These are phyloP conservation scores for Rallus crepitans DNA, from an alignment of 2,797 vertebrate genomes.

Conservation along the genomic window DNA sequence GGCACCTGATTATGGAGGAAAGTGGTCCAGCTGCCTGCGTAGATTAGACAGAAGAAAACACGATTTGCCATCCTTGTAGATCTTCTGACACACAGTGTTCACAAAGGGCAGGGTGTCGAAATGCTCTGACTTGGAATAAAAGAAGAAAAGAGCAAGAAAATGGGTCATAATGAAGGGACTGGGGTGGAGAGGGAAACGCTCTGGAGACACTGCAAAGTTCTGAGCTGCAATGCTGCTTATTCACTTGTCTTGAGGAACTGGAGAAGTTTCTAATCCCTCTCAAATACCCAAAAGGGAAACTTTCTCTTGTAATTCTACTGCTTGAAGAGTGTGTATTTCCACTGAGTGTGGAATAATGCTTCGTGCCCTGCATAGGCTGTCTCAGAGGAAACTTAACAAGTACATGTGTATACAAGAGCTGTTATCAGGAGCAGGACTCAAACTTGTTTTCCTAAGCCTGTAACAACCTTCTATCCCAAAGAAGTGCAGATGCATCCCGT, in stretches of 20 bases:
- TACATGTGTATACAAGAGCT: neutral
- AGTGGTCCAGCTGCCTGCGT: slow-evolving; percentile 42
- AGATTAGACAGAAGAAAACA: slow-evolving; percentile 39
- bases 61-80: slow-evolving; percentile 54
- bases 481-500: fast-evolving
- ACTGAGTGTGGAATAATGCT: neutral
- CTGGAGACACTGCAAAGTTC: neutral
- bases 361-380: neutral
- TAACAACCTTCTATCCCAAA: neutral
- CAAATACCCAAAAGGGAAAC: neutral
- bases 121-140: slow-evolving; percentile 13
- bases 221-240: neutral
- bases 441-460: neutral
- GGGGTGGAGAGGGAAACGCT: neutral
- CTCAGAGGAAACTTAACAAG: neutral
- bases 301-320: neutral
- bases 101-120: slow-evolving; percentile 48
- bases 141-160: slow-evolving; percentile 2
- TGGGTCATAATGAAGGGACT: neutral
- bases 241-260: neutral
- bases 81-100: slow-evolving; percentile 20
- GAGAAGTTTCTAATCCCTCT: neutral
- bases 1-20: neutral
- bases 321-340: neutral
- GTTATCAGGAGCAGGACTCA: neutral